Evolutionary conservation across 2,888 invertebrate genomes (phyloP).

Genomic region (Caenorhabditis sulstoni): DNA sequence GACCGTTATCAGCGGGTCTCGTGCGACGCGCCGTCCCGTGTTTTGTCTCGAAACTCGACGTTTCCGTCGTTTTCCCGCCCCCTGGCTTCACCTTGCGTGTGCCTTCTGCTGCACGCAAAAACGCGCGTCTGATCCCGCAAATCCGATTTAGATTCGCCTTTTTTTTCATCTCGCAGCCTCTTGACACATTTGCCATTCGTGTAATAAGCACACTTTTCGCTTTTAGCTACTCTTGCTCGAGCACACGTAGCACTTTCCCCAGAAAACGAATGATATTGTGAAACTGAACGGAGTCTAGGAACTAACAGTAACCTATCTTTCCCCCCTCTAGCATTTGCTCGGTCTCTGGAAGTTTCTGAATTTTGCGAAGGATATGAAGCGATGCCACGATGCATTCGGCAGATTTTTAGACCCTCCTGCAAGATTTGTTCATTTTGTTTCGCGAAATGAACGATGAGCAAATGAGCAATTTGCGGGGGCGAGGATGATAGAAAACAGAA

Average conservation of each 20-base stretch:
- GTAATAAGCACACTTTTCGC: constrained; percentile 10
- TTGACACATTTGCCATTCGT: constrained; percentile 14
- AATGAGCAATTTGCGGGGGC: neutral
- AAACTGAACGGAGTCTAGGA: no score
- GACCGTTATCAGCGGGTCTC: constrained; percentile 11
- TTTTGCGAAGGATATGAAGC: no score
- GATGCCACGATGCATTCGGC: no score
- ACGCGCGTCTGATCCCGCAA: constrained; percentile 24
- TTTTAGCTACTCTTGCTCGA: neutral
- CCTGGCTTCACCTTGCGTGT: neutral
- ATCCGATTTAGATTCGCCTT: constrained; percentile 29
- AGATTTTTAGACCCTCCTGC: no score
- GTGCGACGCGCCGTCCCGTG: constrained; percentile 13
- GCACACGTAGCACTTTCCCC: neutral
- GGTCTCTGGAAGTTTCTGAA: no score
- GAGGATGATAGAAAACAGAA: constrained; percentile 16
- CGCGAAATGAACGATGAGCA: neutral
- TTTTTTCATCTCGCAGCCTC: constrained; percentile 1
- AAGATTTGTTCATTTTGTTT: no score
- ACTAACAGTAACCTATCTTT: no score
- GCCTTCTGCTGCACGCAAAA: constrained; percentile 1
- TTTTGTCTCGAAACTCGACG: constrained; percentile 5
- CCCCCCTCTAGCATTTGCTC: no score
- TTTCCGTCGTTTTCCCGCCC: neutral
- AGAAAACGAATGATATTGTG: neutral